phyloP scores from a whole-genome alignment of 37 sponge, comb jelly and placozoan species.

The Oopsacas minuta region DNA sequence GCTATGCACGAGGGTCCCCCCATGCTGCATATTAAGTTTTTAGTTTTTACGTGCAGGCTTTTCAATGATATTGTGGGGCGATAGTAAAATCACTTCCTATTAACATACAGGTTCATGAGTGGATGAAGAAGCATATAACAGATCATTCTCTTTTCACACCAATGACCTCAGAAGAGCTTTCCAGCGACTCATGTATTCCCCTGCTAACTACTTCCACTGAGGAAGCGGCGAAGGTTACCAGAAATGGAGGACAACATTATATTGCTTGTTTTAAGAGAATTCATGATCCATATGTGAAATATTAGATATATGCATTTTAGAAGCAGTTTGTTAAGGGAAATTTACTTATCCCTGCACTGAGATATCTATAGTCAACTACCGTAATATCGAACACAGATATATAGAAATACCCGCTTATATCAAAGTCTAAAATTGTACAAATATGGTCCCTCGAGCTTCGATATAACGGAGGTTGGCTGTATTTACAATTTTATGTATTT shows the following conservation, averaged over 20 bases:
- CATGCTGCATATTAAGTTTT: neutral
- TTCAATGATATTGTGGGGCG: neutral
- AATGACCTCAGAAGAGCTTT: slow-evolving; percentile 27
- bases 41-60: no score
- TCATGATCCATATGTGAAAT: no score
- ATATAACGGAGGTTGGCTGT: no score
- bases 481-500: no score
- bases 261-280: slow-evolving; percentile 59
- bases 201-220: slow-evolving; percentile 58
- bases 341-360: no score
- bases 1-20: slow-evolving; percentile 6
- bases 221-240: slow-evolving; percentile 85
- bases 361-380: no score
- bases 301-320: no score
- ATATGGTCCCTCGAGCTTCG: no score
- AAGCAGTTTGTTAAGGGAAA: no score
- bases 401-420: no score
- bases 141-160: slow-evolving; percentile 66
- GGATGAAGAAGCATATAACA: slow-evolving; percentile 68
- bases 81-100: neutral
- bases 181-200: slow-evolving; percentile 48
- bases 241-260: slow-evolving; percentile 36
- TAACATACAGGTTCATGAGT: slow-evolving; percentile 53
- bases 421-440: no score
- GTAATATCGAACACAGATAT: no score